A percentile compares a stretch with the other conserved stretches of the same genome.
Conservation (phyloP, 2,113 vertebrate genomes). For the Carassius auratus region DNA sequence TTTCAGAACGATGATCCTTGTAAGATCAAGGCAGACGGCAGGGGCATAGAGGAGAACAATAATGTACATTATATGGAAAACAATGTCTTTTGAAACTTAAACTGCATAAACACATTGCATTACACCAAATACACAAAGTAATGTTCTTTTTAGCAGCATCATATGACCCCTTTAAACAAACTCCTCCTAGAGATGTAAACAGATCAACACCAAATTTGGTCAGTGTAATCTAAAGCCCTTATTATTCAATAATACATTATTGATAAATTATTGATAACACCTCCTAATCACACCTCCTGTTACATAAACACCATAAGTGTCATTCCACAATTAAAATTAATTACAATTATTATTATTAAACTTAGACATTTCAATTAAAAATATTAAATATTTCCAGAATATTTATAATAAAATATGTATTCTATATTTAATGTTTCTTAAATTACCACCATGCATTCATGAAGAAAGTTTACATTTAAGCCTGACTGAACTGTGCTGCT, state of each 20-base stretch:
- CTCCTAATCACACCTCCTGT: background rate
- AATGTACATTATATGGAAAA: no score
- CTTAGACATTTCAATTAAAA: background rate
- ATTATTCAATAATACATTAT: background rate
- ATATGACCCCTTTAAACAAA: no score
- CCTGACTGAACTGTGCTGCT: background rate
- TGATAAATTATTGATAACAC: background rate
- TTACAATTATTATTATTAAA: background rate
- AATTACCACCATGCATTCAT: background rate
- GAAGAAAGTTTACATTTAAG: conserved; percentile 1
- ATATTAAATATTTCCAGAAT: background rate
- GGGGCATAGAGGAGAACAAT: no score
- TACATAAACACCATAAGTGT: background rate
- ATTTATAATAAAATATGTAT: background rate
- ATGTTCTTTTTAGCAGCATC: no score
- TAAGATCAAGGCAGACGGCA: no score
- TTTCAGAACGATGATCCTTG: no score
- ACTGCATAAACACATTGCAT: no score
- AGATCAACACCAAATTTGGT: no score
- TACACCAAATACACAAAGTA: no score
- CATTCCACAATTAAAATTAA: background rate
- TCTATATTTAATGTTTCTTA: background rate
- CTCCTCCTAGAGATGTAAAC: no score
- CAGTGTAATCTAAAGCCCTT: no score
- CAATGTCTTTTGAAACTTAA: no score